Base-by-base conservation (phyloP, 2,797 vertebrate genomes). In the Sebastes umbrosus region DNA sequence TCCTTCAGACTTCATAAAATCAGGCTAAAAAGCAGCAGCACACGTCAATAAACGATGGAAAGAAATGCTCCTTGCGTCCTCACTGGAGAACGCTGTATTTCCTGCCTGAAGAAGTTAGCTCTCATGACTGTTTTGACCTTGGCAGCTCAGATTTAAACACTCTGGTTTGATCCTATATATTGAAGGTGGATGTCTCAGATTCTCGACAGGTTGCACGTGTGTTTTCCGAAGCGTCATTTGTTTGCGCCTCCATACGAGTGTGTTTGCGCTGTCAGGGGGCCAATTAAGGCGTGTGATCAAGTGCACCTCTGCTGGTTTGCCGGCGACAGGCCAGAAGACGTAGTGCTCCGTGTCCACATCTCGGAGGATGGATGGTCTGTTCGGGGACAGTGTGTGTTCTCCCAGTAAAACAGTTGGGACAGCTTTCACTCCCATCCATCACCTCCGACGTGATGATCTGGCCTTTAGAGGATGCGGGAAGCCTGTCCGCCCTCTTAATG, bases 361-460 rank as follows among this genome's bases (percentile, higher is more conserved):
- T 3, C 54, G 5, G 29, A 71, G 70, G 82, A 89, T 79, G 81
- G 84, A 92, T 87, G 81, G 69, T 62, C 62, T 50, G 75, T 82
- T 84, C 69, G 50, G 82, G 84, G 78, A 89, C 76, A 64, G 68
- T 32, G 80, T 73, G 69, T 70, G 71, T 65, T 32, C 73, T 75
- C 69, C 73, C 57, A 4, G 72, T 73, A 11, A 76, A 88, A 84
- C 80, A 84, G 54, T 34, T 11, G 20, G 69, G 85, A 76, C 82
- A 71, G 80, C 69, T 83, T 83, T 86, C 79, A 71, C 78, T 69
- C 65, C 80, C 84, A 86, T 92, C 87, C 84, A 80, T 91, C 90
- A 82, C 83, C 65, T 68, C 68, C 9, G 36, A 27, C 46, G 7
- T 66, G 80, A 85, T 22, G 63, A 72, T 67, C 43, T 63, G 83